Base-by-base conservation (phyloP, 1,140 invertebrate genomes). In the Micrasema minimum region DNA sequence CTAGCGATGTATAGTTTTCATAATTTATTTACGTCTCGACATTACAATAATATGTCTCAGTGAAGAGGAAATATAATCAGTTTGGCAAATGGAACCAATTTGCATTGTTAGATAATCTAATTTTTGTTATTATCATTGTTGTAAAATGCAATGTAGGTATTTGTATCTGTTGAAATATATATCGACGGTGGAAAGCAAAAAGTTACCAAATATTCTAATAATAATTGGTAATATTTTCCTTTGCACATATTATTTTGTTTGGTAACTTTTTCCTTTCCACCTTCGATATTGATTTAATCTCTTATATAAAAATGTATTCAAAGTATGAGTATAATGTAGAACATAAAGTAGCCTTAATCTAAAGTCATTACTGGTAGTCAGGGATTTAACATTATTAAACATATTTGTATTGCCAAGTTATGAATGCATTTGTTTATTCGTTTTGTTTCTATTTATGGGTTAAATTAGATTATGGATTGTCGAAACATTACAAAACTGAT, bases 1-100 rank as follows among this genome's bases (percentile, higher is more conserved):
- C 22, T 23, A 62, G 41, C 10, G 16, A 41, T 22, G 20, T 7
- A 26, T 62, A 62, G 35, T 62, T 41, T 20, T 62, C 41, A 41
- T 43, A 22, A 43, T 43, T 45, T 62, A 62, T 45, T 62, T 4
- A 57, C 11, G 4, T 37, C 6, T 18, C 18, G 26, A 41, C 31
- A 3, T 4, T 26, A 51, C 11, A 23, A 26, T 22, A 41, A 11
- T 62, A 4, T 22, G 14, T 43, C 23, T 23, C 37, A 62, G 57
- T 41, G 26, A 43, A 22, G 20, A 41, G 57, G 51, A n/a, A 64
- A 23, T 43, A 41, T 43, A n/a, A 31, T 31, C 26, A 31, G 26
- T 31, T 31, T 31, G 26, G 26, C 26, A 31, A 31, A 31, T 31
- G 7, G 2, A 31, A 31, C 26, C 7, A 31, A 31, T 31, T 31